Base-by-base conservation (phyloP, 2,888 invertebrate genomes). In the Acanthopleura granulata region DNA sequence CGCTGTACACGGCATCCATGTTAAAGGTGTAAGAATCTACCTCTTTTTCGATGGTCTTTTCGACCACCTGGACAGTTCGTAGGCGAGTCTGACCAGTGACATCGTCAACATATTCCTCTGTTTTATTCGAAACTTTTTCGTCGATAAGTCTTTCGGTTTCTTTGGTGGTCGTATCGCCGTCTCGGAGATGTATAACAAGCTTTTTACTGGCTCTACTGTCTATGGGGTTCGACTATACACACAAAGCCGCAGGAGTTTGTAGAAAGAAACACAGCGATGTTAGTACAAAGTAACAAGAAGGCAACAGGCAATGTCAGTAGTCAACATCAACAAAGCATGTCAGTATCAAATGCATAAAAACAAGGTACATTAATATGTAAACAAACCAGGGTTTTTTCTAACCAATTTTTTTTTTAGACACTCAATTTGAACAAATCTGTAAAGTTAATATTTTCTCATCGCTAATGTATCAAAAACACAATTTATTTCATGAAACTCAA, bases 1-100 rank as follows among this genome's bases (percentile, higher is more conserved):
- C 11, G 40, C 9, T 40, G 3, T 40, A 40, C 40, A 40, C 9
- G 40, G 40, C 40, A 40, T 3, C 40, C 40, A 40, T 40, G 40
- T 40, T 40, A 3, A 40, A 40, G 3, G 40, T 40, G 9, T 40
- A 40, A 40, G 40, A 40, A 40, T 75, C 72, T 84, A 87, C 86
- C 86, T 87, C 86, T 69, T 85, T 84, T 76, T 87, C 86, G 29
- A 87, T 77, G 51, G 83, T 82, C 83, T 85, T 85, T 73, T 86
- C 84, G 40, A 83, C 77, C 75, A 85, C 77, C 79, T 86, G 81
- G 57, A 84, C 75, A 4, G 84, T 85, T 77, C 83, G 81, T 71
- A 87, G 80, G 15, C 77, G 79, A 12, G 79, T 81, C 80, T 85
- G 84, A 66, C 86, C 86, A 14, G 85, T 85, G 72, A 77, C 77